phyloP scores from a whole-genome alignment of 1,140 invertebrate species.

The Spodoptera litura region DNA sequence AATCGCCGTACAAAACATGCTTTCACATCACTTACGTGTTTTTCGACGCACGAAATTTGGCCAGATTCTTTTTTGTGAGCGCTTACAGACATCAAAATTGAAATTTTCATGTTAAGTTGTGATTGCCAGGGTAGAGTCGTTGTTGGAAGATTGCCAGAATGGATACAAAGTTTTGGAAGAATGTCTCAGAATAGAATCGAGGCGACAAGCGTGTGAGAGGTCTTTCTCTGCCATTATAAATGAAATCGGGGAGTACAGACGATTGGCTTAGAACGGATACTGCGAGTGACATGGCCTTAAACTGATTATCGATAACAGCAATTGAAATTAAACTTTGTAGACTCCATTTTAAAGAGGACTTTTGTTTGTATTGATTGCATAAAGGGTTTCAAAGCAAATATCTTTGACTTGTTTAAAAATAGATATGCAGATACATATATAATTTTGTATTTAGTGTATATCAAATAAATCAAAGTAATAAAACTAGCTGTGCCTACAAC shows the following conservation, averaged over 20 bases:
- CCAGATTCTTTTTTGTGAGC: conserved; percentile 16
- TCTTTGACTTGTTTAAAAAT: not conserved
- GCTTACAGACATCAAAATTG: conserved; percentile 32
- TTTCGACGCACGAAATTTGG: conserved; percentile 17
- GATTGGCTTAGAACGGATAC: not conserved
- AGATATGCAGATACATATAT: not conserved
- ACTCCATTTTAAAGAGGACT: not conserved
- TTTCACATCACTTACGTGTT: conserved; percentile 26
- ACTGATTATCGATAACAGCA: not conserved
- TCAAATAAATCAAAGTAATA: no score
- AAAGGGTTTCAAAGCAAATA: not conserved
- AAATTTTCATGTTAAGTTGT: conserved; percentile 45
- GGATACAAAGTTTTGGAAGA: conserved; percentile 26
- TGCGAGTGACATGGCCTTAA: not conserved
- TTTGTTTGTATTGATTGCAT: not conserved
- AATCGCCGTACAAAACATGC: conserved; percentile 5
- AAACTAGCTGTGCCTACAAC: no score
- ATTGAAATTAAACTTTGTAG: not conserved
- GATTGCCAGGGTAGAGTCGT: conserved; percentile 23
- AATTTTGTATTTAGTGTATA: no score
- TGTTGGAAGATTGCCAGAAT: conserved; percentile 26
- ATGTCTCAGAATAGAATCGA: not conserved
- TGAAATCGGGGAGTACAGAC: conserved; percentile 15
- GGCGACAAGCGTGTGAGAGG: conserved; percentile 15
- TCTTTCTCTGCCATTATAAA: conserved; percentile 17